A percentile compares a stretch with the other conserved stretches of the same genome.
Conservation (phyloP, 2,797 vertebrate species). For the Falco novaeseelandiae region DNA sequence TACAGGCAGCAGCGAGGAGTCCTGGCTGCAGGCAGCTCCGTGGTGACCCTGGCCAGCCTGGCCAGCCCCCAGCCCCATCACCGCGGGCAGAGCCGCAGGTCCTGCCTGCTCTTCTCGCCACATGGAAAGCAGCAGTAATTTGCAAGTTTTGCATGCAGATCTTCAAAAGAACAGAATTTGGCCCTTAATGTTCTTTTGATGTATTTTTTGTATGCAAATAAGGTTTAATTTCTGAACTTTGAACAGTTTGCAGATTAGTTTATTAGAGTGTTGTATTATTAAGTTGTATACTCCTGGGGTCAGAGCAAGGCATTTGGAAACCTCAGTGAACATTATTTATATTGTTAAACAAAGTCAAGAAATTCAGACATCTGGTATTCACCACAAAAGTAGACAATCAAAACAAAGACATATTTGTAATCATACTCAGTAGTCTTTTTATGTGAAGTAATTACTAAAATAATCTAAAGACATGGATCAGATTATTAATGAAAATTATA, state of each 20-base stretch:
- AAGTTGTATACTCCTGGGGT: neutral
- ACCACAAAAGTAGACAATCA: constrained; percentile 1
- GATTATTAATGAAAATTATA: constrained; percentile 24
- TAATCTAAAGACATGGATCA: constrained; percentile 47
- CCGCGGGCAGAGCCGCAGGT: rapidly evolving
- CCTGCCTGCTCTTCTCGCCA: rapidly evolving
- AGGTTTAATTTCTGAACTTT: constrained; percentile 34
- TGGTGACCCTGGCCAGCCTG: neutral
- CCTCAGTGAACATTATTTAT: neutral
- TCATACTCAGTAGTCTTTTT: constrained; percentile 50
- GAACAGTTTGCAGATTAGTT: constrained; percentile 38
- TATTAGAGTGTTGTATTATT: neutral
- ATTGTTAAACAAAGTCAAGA: constrained; percentile 45
- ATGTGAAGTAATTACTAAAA: constrained; percentile 60
- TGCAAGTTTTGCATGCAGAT: neutral
- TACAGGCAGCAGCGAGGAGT: rapidly evolving
- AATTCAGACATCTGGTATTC: constrained; percentile 38
- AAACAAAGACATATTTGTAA: constrained; percentile 52
- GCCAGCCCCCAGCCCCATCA: neutral
- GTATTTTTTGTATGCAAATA: neutral
- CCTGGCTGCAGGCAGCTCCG: rapidly evolving
- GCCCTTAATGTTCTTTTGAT: neutral
- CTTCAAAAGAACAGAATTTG: neutral
- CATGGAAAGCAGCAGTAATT: rapidly evolving
- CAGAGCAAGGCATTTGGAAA: neutral